phyloP scores from a whole-genome alignment of 2,888 invertebrate species.

The Lydus trimaculatus region DNA sequence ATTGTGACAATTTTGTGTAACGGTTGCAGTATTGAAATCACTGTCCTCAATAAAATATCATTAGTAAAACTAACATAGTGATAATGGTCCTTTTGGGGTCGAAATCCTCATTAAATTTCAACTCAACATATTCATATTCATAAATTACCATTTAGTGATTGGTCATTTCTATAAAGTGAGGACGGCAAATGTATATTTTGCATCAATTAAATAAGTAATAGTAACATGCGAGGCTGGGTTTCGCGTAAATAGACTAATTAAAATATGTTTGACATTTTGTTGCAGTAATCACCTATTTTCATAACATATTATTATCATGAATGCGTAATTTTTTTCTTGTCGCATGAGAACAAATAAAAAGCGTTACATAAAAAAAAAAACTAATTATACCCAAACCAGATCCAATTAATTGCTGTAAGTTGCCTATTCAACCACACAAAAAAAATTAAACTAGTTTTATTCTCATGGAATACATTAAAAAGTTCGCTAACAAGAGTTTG shows the following conservation, averaged over 20 bases:
- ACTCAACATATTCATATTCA: constrained; percentile 7
- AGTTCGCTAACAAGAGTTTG: too few relatives aligned
- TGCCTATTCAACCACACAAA: neutral
- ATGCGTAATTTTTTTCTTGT: neutral
- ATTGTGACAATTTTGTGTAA: neutral
- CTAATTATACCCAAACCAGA: constrained; percentile 6
- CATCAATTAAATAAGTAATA: constrained; percentile 5
- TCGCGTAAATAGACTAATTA: constrained; percentile 12
- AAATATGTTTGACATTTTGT: constrained; percentile 5
- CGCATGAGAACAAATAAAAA: neutral
- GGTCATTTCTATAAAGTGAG: constrained; percentile 7
- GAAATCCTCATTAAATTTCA: neutral
- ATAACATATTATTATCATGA: constrained; percentile 11
- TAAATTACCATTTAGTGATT: neutral
- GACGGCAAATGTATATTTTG: constrained; percentile 6
- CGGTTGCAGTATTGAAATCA: neutral
- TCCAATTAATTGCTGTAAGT: neutral
- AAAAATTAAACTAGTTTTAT: neutral
- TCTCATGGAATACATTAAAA: neutral
- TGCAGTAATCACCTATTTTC: neutral
- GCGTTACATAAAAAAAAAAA: neutral
- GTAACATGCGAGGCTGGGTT: neutral
- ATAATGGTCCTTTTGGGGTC: neutral
- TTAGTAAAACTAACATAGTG: neutral
- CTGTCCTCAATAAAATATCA: neutral